phyloP scores from a whole-genome alignment of 2,888 invertebrate species.

The Lucinisca nassula region DNA sequence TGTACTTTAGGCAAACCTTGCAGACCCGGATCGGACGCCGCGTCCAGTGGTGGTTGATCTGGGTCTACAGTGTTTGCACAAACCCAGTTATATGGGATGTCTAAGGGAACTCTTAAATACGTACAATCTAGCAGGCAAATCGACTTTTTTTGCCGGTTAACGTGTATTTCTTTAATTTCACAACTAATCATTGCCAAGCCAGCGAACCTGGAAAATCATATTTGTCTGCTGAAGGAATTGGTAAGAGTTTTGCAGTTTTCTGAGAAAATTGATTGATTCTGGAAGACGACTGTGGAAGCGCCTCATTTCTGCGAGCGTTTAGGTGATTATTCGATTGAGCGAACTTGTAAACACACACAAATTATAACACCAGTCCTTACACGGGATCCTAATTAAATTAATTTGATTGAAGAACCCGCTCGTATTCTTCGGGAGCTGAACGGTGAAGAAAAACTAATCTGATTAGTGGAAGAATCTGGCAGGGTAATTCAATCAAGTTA shows the following conservation, averaged over 20 bases:
- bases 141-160: no score
- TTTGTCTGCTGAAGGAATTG: not conserved
- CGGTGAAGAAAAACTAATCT: conserved; percentile 9
- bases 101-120: no score
- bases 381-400: conserved; percentile 15
- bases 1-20: no score
- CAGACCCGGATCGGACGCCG: no score
- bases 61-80: no score
- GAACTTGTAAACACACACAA: conserved; percentile 19
- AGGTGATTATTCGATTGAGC: conserved; percentile 19
- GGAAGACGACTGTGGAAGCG: not conserved
- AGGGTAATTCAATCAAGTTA: conserved; percentile 63
- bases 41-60: no score
- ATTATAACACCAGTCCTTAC: conserved; percentile 16
- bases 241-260: not conserved
- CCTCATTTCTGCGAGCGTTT: conserved; percentile 5
- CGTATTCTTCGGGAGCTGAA: conserved; percentile 3
- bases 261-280: not conserved
- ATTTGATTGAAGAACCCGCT: conserved; percentile 17
- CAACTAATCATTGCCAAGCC: no score
- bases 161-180: no score
- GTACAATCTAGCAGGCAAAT: no score
- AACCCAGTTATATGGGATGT: no score
- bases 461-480: conserved; percentile 22
- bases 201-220: not conserved